These are phyloP conservation scores for Chaetura pelagica DNA, from an alignment of 2,113 vertebrate species.

Conservation along the genomic window DNA sequence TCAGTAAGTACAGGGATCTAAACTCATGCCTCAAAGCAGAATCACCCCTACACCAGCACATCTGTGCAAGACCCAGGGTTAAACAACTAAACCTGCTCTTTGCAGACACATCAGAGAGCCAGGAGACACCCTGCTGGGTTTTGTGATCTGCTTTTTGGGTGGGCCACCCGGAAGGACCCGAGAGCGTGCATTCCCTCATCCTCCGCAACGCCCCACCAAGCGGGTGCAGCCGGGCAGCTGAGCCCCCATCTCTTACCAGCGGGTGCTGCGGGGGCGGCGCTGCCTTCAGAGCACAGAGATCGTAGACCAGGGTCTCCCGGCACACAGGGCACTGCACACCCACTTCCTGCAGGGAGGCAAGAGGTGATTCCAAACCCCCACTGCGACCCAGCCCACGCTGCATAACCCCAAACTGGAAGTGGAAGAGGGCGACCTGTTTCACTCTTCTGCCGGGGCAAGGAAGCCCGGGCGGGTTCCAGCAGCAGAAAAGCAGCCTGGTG, in stretches of 20 bases:
- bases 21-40: background rate
- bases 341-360: slow-evolving; percentile 31
- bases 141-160: background rate
- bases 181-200: background rate
- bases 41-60: background rate
- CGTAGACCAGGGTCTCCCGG: slow-evolving; percentile 76
- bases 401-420: background rate
- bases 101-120: background rate
- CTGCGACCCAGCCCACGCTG: fast-evolving
- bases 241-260: slow-evolving; percentile 68
- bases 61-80: background rate
- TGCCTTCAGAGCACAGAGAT: slow-evolving; percentile 75
- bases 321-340: slow-evolving; percentile 82
- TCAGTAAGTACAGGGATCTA: background rate
- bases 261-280: slow-evolving; percentile 74
- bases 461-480: background rate
- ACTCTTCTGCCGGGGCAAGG: background rate
- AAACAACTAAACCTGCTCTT: background rate
- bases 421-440: background rate
- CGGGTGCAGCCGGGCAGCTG: background rate
- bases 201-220: fast-evolving
- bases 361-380: background rate
- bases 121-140: background rate
- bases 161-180: background rate
- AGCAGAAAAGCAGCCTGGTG: background rate